phyloP scores from a whole-genome alignment of 2,797 vertebrate species.

The Helarctos malayanus region DNA sequence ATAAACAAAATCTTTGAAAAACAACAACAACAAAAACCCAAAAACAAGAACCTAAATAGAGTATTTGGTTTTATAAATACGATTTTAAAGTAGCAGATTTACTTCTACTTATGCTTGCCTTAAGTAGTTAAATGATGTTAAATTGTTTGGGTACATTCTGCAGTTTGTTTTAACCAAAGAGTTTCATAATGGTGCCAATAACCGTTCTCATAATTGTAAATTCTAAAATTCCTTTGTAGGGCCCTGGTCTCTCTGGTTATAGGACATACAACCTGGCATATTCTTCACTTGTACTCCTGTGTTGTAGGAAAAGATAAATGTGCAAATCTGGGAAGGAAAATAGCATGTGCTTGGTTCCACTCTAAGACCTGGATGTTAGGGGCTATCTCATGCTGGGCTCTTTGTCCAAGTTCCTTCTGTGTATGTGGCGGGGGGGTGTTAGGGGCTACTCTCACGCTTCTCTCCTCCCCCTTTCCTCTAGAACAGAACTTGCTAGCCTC shows the following conservation, averaged over 20 bases:
- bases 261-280: neutral
- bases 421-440: neutral
- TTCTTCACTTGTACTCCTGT: neutral
- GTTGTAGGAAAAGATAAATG: neutral
- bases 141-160: neutral
- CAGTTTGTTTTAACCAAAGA: neutral
- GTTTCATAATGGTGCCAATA: neutral
- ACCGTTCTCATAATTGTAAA: neutral
- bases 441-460: neutral
- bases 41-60: neutral
- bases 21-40: no score
- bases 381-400: fast-evolving
- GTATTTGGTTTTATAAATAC: neutral
- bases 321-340: neutral
- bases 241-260: neutral
- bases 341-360: neutral
- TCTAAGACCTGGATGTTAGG: neutral
- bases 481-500: neutral
- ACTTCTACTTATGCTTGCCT: neutral
- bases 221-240: neutral
- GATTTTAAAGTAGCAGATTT: neutral
- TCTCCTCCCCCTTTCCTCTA: neutral
- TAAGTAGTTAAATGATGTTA: neutral
- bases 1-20: neutral
- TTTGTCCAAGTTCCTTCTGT: neutral